Evolutionary conservation across 2,888 invertebrate species (phyloP), one percentile per base, ranked within the genome.

Genomic region (Cantharis rufa): DNA sequence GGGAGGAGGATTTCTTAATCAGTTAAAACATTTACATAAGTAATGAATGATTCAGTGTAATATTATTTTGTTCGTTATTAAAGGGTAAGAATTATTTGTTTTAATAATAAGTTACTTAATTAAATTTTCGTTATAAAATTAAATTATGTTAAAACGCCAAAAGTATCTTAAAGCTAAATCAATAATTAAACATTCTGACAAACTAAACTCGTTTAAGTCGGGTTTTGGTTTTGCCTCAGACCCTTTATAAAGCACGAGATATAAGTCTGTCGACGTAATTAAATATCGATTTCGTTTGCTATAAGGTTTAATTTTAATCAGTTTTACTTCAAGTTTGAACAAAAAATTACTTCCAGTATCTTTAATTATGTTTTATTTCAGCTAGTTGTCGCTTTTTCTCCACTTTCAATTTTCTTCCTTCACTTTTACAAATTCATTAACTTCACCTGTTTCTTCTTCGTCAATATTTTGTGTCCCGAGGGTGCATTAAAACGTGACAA

Each of bases 191-290:
- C 64, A 66, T 66, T 66, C 64, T 66, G 24, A 66, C 64, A 66
- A 66, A 66, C 64, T 66, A 18, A 66, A 66, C 64, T 66, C 64
- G 64, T 66, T 66, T 66, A 66, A 66, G 64, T 66, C 64, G 64
- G 64, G 64, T 66, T 66, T 18, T 66, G 64, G 64, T 66, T 66
- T 66, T 66, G 64, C 64, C 64, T 66, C 15, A 66, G 24, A 21
- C 24, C 64, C 64, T 66, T 66, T 66, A 66, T 66, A 66, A 21
- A 66, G 64, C 64, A 66, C 64, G 64, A 66, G 63, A 66, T 66
- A 66, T 66, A 66, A 66, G 64, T 24, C 64, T 24, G 64, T 66
- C 64, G 64, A 66, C 64, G 64, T 66, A 66, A 66, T 66, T 66
- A 66, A 66, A 66, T 66, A 66, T 66, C 64, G 64, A 66, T 66